These are phyloP conservation scores for Thamnophis elegans DNA, from an alignment of 2,797 vertebrate genomes.

Conservation along the genomic window DNA sequence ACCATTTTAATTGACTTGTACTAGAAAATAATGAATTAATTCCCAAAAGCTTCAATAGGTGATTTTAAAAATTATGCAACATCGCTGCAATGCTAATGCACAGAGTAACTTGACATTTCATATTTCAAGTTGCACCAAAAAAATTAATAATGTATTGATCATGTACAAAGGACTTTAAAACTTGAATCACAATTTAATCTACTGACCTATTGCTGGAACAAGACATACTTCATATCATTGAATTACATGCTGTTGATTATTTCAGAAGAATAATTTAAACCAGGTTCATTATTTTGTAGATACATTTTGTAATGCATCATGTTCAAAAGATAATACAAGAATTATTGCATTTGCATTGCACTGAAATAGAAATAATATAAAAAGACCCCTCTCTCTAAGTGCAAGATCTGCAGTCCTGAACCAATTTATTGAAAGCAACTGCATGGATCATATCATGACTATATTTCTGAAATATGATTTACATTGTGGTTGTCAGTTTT, in stretches of 20 bases:
- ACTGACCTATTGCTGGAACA: background rate
- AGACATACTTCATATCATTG: background rate
- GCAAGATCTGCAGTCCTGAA: background rate
- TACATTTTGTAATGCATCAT: constrained; percentile 2
- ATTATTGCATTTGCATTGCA: background rate
- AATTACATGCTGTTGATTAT: background rate
- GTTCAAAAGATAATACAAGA: background rate
- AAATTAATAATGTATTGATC: background rate
- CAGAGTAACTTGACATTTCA: constrained; percentile 23
- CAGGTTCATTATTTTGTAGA: background rate
- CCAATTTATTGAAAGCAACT: constrained; percentile 30
- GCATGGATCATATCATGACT: background rate
- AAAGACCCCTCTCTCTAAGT: background rate
- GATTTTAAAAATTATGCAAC: background rate
- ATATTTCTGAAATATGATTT: background rate
- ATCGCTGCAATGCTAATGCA: background rate
- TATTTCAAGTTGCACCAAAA: background rate
- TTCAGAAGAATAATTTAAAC: background rate
- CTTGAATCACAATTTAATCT: background rate
- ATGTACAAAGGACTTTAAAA: background rate
- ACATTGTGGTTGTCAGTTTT: constrained; percentile 8
- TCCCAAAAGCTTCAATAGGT: background rate
- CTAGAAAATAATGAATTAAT: background rate
- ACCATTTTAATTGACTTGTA: background rate
- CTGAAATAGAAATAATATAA: background rate